Evolutionary conservation across 2,797 vertebrate genomes (phyloP).

Genomic region (Trachurus trachurus): DNA sequence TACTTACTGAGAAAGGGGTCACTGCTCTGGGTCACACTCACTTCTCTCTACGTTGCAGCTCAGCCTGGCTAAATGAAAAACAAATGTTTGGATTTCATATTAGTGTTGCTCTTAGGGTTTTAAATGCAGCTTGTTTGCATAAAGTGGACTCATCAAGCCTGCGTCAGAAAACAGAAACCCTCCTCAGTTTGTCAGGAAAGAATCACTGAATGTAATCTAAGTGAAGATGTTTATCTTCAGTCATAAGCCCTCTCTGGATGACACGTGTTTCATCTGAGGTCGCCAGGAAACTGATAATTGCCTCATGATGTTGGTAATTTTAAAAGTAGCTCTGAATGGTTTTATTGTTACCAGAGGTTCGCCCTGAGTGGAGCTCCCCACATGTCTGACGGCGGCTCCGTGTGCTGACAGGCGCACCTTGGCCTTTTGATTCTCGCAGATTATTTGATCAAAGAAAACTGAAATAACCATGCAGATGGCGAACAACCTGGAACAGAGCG

Average conservation of each 20-base stretch:
- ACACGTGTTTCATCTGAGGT: constrained; percentile 47
- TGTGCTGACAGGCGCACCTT: constrained; percentile 39
- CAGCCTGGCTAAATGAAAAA: neutral
- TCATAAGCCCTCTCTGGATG: constrained; percentile 41
- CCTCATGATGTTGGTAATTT: constrained; percentile 71
- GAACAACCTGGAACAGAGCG: constrained; percentile 36
- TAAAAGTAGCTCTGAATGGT: constrained; percentile 54
- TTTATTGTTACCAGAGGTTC: constrained; percentile 66
- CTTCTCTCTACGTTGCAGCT: neutral
- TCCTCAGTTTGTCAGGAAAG: neutral
- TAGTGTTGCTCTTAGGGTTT: neutral
- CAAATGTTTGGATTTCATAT: constrained; percentile 1
- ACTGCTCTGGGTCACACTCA: neutral
- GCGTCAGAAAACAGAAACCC: neutral
- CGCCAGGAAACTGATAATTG: constrained; percentile 69
- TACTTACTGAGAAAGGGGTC: no score
- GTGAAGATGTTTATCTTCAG: constrained; percentile 7
- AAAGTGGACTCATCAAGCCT: constrained; percentile 1
- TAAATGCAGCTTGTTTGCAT: neutral
- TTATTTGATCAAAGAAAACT: constrained; percentile 52
- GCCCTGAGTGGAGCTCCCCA: constrained; percentile 32
- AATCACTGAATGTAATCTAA: constrained; percentile 27
- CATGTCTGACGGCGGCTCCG: constrained; percentile 41
- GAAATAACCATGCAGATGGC: constrained; percentile 27
- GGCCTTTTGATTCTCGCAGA: constrained; percentile 50